Evolutionary conservation across 2,113 vertebrate species (phyloP).

Genomic region (Hyaena hyaena): DNA sequence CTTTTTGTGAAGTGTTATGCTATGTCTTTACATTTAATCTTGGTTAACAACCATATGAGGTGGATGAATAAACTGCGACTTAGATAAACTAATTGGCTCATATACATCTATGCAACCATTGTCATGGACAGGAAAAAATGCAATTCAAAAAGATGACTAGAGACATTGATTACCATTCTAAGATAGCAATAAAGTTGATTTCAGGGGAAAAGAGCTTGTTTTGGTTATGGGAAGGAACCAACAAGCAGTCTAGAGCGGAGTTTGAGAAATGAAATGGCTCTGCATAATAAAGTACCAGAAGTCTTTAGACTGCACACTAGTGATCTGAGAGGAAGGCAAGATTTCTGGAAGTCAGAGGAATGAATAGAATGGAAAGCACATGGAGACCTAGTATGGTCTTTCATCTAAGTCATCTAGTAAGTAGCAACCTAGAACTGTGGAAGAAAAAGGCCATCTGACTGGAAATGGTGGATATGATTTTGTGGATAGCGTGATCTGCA

Average conservation of each 20-base stretch:
- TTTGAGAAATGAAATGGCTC: slow-evolving; percentile 21
- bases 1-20: neutral
- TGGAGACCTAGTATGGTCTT: neutral
- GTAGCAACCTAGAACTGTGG: neutral
- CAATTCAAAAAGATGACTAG: neutral
- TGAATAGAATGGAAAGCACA: neutral
- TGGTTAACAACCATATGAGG: neutral
- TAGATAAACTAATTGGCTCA: neutral
- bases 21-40: slow-evolving; percentile 21
- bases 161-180: neutral
- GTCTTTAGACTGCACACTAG: neutral
- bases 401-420: neutral
- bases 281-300: neutral
- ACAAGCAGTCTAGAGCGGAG: neutral
- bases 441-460: neutral
- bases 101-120: neutral
- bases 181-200: neutral
- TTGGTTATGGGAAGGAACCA: neutral
- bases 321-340: neutral
- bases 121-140: neutral
- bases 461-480: neutral
- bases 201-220: neutral
- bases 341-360: neutral
- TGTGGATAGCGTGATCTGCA: neutral
- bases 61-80: neutral